Evolutionary conservation across 2,888 invertebrate genomes (phyloP).

Genomic region (Yponomeuta plumbellus): DNA sequence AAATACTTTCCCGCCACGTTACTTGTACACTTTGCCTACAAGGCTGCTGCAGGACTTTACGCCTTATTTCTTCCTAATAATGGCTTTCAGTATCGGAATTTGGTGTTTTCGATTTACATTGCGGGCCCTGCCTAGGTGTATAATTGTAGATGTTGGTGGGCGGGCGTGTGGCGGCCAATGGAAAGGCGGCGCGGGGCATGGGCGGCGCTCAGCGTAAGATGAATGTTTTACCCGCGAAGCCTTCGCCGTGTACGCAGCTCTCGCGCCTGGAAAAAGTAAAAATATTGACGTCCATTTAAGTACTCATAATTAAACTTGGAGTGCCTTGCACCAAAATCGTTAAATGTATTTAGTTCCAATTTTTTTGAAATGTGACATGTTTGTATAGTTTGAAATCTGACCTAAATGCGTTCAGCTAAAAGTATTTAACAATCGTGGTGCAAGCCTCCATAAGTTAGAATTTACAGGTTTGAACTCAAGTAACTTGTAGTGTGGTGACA

Average conservation of each 20-base stretch:
- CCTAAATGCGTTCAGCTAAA: too few relatives aligned
- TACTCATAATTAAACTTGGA: too few relatives aligned
- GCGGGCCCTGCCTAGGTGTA: slow-evolving; percentile 25
- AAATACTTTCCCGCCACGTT: slow-evolving; percentile 34
- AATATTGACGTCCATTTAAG: background rate
- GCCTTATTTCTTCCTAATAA: slow-evolving; percentile 4
- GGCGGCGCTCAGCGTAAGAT: slow-evolving; percentile 64
- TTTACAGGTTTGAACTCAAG: too few relatives aligned
- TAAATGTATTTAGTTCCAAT: too few relatives aligned
- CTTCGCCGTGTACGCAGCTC: slow-evolving; percentile 49
- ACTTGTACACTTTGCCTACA: background rate
- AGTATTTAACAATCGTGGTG: too few relatives aligned
- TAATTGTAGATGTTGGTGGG: slow-evolving; percentile 71
- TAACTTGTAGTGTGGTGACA: too few relatives aligned
- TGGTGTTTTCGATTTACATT: slow-evolving; percentile 12
- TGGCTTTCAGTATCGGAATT: background rate
- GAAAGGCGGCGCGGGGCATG: slow-evolving; percentile 42
- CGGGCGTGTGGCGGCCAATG: slow-evolving; percentile 57
- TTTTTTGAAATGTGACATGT: too few relatives aligned
- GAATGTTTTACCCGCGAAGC: slow-evolving; percentile 70
- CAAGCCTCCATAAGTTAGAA: too few relatives aligned
- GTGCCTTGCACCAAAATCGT: too few relatives aligned
- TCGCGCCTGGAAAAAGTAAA: slow-evolving; percentile 14
- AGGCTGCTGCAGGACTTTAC: background rate
- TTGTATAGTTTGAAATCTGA: too few relatives aligned